These are phyloP conservation scores for Melipona beecheii DNA, from an alignment of 2,888 invertebrate species.

Conservation along the genomic window DNA sequence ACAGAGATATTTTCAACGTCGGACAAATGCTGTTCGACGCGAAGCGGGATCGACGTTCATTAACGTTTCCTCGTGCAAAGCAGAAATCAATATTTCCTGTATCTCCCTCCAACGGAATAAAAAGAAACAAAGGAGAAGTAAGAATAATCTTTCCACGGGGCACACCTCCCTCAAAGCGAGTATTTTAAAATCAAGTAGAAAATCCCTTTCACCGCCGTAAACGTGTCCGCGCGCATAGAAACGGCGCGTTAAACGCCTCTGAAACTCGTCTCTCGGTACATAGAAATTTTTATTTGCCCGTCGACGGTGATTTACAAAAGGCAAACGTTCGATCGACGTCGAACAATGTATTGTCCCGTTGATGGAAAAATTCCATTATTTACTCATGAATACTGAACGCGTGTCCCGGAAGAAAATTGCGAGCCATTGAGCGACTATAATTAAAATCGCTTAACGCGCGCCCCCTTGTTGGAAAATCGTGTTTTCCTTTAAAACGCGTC, in stretches of 20 bases:
- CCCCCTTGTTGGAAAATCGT: constrained; percentile 4
- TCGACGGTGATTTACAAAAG: neutral
- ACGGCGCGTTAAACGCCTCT: neutral
- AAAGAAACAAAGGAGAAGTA: too few species aligned
- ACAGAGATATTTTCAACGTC: too few species aligned
- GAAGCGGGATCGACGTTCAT: too few species aligned
- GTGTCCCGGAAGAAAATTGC: neutral
- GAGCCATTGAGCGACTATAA: constrained; percentile 13
- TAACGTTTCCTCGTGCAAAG: too few species aligned
- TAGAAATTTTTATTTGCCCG: neutral
- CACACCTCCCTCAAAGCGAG: too few species aligned
- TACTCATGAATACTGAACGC: neutral
- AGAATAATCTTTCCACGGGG: too few species aligned
- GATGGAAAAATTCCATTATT: constrained; percentile 10
- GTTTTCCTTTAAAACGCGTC: neutral
- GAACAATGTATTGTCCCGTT: constrained; percentile 15
- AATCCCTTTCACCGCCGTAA: neutral
- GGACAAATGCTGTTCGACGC: too few species aligned
- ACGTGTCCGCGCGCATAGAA: neutral
- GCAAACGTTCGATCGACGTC: constrained; percentile 11
- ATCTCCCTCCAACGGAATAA: too few species aligned
- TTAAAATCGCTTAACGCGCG: constrained; percentile 10
- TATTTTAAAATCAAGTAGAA: neutral
- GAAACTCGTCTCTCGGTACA: neutral
- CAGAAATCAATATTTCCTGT: too few species aligned